Evolutionary conservation across 2,888 invertebrate genomes (phyloP), one percentile per base, ranked within the genome.

Genomic region (Cremastobaeus sp.): DNA sequence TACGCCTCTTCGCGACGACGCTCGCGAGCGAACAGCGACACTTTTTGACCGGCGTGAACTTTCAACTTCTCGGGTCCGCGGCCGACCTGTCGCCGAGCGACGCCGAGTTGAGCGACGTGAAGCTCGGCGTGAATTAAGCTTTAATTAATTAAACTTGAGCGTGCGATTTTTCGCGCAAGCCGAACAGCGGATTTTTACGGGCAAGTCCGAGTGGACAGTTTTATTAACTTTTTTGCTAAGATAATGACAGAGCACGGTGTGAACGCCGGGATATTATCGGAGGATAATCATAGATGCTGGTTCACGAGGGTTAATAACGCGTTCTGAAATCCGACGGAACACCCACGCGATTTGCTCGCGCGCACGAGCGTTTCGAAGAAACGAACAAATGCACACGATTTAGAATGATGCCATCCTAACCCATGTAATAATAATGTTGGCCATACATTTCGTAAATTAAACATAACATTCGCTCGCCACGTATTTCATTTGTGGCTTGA

Each of bases 291-390:
- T 87, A 86, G 86, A 85, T 82, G 79, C 80, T 79, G 82, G 83
- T 83, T 84, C 84, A 82, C 76, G 79, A 83, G 84, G 84, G 85
- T 86, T 87, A 87, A 86, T 87, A 86, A 87, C 84, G 85, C 84
- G 83, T 85, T 84, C 84, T 83, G 82, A 84, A 85, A 82, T 83
- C 81, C 83, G 79, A 79, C 79, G 78, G 82, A 76, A 83, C 83
- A 83, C 83, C 83, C 83, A 83, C 83, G 82, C 83, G 69, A 74
- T 60, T 55, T 54, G 60, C 48, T 59, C 59, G 64, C 41, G 60
- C 43, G 47, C 35, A 59, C 43, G 65, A 59, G 48, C 59, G 41
- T 59, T 74, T 74, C 74, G 74, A 54, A 74, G 74, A 74, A 74
- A 66, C 47, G 69, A 68, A 74, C 69, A 64, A 62, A 72, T 47